Evolutionary conservation across 35 echinoderm and acorn worm genomes (phyloP).

Genomic region (Stichopus chloronotus): DNA sequence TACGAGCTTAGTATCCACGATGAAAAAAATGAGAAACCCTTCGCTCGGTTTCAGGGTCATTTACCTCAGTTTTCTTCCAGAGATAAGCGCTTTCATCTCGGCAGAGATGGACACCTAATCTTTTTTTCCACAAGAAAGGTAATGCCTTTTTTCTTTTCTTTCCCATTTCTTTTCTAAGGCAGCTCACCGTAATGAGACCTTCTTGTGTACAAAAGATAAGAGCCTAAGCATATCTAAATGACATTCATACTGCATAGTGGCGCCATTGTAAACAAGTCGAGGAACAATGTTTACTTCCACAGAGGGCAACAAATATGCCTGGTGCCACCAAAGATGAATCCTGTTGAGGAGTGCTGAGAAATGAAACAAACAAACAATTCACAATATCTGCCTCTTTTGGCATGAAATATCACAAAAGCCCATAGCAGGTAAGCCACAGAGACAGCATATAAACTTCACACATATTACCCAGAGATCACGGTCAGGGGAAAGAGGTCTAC

Average conservation of each 20-base stretch:
- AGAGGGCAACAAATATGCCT: slow-evolving; percentile 30
- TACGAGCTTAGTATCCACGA: background rate
- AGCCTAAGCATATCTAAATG: slow-evolving; percentile 44
- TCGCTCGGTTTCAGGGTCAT: slow-evolving; percentile 27
- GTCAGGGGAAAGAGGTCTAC: too few relatives aligned
- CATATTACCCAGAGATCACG: too few relatives aligned
- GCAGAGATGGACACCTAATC: background rate
- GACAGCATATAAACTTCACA: too few relatives aligned
- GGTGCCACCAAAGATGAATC: slow-evolving; percentile 29
- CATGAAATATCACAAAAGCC: background rate
- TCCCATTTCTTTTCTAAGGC: background rate
- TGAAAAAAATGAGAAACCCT: slow-evolving; percentile 18
- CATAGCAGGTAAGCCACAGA: too few relatives aligned
- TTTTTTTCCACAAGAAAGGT: slow-evolving; percentile 46
- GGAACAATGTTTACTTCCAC: background rate
- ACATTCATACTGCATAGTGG: slow-evolving; percentile 36
- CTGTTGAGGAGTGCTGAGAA: slow-evolving; percentile 41
- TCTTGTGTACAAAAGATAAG: slow-evolving; percentile 46
- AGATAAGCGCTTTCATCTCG: slow-evolving; percentile 42
- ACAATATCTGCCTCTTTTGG: background rate
- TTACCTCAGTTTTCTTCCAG: slow-evolving; percentile 22
- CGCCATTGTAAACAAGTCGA: slow-evolving; percentile 13
- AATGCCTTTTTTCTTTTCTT: slow-evolving; percentile 21
- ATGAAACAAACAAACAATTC: slow-evolving; percentile 37
- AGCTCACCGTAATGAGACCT: slow-evolving; percentile 34